phyloP scores from a whole-genome alignment of 1,140 invertebrate species.

The Apocrypta bakeri region DNA sequence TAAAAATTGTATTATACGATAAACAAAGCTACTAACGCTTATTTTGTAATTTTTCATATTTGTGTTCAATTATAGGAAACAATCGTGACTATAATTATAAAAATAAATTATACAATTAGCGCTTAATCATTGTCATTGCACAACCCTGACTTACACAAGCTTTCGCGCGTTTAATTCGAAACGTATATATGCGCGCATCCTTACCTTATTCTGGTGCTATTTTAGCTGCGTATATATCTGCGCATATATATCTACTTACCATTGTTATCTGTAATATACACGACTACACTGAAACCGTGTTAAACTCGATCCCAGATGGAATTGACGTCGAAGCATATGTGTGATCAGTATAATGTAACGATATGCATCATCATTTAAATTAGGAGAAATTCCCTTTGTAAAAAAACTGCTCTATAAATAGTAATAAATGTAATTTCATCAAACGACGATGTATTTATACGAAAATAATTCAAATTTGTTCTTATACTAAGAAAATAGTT shows the following conservation, averaged over 20 bases:
- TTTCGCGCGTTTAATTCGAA: background rate
- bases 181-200: background rate
- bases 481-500: too few relatives aligned
- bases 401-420: background rate
- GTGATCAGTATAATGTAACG: conserved; percentile 31
- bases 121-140: conserved; percentile 34
- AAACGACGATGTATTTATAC: background rate
- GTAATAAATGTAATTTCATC: background rate
- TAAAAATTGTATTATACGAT: conserved; percentile 48
- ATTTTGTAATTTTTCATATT: conserved; percentile 21
- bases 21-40: background rate
- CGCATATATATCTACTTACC: conserved; percentile 33
- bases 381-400: background rate
- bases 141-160: conserved; percentile 19
- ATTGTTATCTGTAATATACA: conserved; percentile 39
- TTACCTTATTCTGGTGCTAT: conserved; percentile 45
- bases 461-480: background rate
- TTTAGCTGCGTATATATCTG: conserved; percentile 37
- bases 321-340: conserved; percentile 48
- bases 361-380: conserved; percentile 23
- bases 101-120: conserved; percentile 26
- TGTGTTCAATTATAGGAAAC: background rate
- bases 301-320: conserved; percentile 40
- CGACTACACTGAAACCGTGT: conserved; percentile 20
- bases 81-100: background rate